A percentile compares a stretch with the other conserved stretches of the same genome.
Evolutionary conservation across 2,113 vertebrate genomes (phyloP).

Genomic region (Caranx ignobilis): DNA sequence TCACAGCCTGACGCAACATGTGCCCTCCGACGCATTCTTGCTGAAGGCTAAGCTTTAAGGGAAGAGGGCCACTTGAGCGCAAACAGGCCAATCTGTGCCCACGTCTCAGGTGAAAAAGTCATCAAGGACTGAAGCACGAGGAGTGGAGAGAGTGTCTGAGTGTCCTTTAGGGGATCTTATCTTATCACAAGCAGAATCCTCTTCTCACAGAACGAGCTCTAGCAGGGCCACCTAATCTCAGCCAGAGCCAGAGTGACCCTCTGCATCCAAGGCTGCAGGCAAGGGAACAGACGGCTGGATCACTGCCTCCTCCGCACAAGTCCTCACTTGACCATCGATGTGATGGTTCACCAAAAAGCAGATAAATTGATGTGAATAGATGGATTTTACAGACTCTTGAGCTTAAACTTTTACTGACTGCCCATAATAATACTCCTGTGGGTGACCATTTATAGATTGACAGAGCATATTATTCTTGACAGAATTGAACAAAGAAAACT

Average conservation of each 20-base stretch:
- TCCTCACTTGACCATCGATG: slow-evolving; percentile 55
- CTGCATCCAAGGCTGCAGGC: slow-evolving; percentile 42
- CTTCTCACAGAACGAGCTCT: slow-evolving; percentile 22
- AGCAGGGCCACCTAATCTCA: slow-evolving; percentile 55
- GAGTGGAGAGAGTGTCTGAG: slow-evolving; percentile 15
- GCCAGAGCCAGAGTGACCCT: slow-evolving; percentile 35
- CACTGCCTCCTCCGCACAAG: slow-evolving; percentile 45
- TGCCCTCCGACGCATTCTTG: slow-evolving; percentile 5
- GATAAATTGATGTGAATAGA: slow-evolving; percentile 38
- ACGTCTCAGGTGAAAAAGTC: slow-evolving; percentile 59
- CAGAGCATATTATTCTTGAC: neutral
- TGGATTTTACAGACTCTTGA: slow-evolving; percentile 50
- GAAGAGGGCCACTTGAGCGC: slow-evolving; percentile 6
- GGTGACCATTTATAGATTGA: slow-evolving; percentile 4
- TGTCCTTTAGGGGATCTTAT: slow-evolving; percentile 58
- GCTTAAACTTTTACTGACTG: slow-evolving; percentile 31
- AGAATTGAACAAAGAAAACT: neutral
- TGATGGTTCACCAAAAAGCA: slow-evolving; percentile 53
- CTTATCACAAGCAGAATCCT: slow-evolving; percentile 44
- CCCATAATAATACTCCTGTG: slow-evolving; percentile 12
- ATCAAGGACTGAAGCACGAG: slow-evolving; percentile 44
- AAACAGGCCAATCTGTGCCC: slow-evolving; percentile 48
- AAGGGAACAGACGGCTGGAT: slow-evolving; percentile 41
- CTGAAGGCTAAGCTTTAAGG: slow-evolving; percentile 42
- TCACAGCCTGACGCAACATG: slow-evolving; percentile 16